Evolutionary conservation across 2,888 invertebrate species (phyloP), one percentile per base, ranked within the genome.

Genomic region (Ochropleura plecta): DNA sequence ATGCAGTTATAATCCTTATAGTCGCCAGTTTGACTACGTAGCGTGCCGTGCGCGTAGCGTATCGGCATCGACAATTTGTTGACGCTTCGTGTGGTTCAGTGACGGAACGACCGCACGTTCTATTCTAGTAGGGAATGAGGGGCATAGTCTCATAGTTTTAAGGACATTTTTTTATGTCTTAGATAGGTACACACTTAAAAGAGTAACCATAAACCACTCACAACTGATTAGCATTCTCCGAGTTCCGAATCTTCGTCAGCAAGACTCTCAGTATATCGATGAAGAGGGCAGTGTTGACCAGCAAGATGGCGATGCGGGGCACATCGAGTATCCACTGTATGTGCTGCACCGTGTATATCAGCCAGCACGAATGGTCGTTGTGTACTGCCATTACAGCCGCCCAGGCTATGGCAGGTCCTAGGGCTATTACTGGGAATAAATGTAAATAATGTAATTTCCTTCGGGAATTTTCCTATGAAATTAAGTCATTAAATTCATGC

Each of bases 251-350:
- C 90, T 98, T 98, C 1, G 97, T 97, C 30, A 97, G 91, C 77
- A 98, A 92, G 0, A 98, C 97, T 77, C 98, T 94, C 40, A 98
- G 92, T 16, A 98, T 97, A 87, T 98, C 97, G 6, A 97, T 85
- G 70, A 98, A 96, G 0, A 98, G 95, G 0, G 95, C 85, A 0
- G 97, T 94, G 90, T 98, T 98, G 40, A 97, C 88, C 0, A 94
- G 73, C 42, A 98, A 92, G 84, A 97, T 97, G 8, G 93, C 88
- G n/a, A 97, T 91, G 64, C 97, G 94, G 6, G 97, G 97, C 16
- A 95, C 97, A 89, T 97, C 97, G 5, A 97, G 91, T 44, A 97
- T 95, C 97, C 97, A 97, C 86, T 97, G 97, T 66, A 97, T 92
- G 77, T 97, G 89, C 14, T 93, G 92, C 1, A 96, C 92, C 0